These are phyloP conservation scores for Ypsolopha scabrella DNA, from an alignment of 2,888 invertebrate species.

Conservation along the genomic window DNA sequence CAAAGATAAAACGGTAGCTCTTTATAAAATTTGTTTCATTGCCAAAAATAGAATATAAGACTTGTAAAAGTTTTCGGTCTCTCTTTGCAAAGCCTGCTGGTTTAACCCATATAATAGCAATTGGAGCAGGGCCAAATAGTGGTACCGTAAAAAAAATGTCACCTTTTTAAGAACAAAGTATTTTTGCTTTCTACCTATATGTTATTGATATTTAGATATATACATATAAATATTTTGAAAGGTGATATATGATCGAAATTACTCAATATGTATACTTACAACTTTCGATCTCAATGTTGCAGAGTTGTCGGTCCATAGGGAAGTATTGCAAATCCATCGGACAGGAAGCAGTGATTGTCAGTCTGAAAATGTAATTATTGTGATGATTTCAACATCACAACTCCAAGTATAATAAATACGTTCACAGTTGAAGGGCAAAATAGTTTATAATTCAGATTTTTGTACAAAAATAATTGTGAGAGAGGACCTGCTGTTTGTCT, in stretches of 20 bases:
- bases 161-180: too few species aligned
- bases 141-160: not conserved
- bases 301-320: constrained; percentile 95
- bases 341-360: constrained; percentile 95
- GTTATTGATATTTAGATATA: not conserved
- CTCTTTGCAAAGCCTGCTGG: not conserved
- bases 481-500: too few species aligned
- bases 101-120: not conserved
- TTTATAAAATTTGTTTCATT: too few species aligned
- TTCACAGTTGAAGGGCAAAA: too few species aligned
- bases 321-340: constrained; percentile 97
- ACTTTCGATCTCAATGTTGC: constrained; percentile 97
- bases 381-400: too few species aligned
- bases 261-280: constrained; percentile 81
- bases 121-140: not conserved
- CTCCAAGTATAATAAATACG: too few species aligned
- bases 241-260: not conserved
- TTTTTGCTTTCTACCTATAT: too few species aligned
- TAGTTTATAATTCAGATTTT: too few species aligned
- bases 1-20: too few species aligned
- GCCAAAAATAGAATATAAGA: too few species aligned
- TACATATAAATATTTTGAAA: not conserved
- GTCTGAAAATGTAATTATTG: constrained; percentile 68
- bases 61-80: too few species aligned
- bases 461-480: too few species aligned